A percentile compares a stretch with the other conserved stretches of the same genome.
Conservation (phyloP, 2,113 vertebrate species). For the Mungos mungo region DNA sequence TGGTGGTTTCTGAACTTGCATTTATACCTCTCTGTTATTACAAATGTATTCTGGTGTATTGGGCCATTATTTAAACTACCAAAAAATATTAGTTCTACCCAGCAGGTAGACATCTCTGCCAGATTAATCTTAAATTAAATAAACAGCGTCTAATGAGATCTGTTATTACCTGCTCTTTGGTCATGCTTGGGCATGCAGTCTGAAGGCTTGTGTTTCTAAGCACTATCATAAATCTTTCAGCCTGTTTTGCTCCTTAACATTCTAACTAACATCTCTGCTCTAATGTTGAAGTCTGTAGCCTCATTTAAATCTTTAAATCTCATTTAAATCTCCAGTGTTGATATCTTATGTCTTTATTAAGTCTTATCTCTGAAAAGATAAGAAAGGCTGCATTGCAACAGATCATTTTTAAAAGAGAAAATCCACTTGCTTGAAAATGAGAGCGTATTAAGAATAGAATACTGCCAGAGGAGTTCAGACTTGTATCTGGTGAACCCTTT, state of each 20-base stretch:
- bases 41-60: constrained; percentile 51
- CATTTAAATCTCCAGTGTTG: constrained; percentile 42
- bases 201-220: constrained; percentile 79
- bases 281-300: constrained; percentile 56
- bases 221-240: constrained; percentile 83
- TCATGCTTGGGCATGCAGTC: constrained; percentile 82
- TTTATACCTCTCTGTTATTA: not conserved
- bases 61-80: constrained; percentile 68
- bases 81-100: constrained; percentile 58
- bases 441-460: not conserved
- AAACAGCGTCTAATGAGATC: constrained; percentile 85
- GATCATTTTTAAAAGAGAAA: constrained; percentile 27
- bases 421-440: constrained; percentile 27
- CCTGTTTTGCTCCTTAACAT: constrained; percentile 81
- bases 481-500: not conserved
- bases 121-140: constrained; percentile 85
- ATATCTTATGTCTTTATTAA: constrained; percentile 62
- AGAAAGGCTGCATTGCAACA: not conserved
- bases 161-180: constrained; percentile 83
- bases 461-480: not conserved
- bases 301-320: constrained; percentile 43
- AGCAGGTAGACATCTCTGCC: constrained; percentile 80
- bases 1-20: not conserved
- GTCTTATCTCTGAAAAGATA: constrained; percentile 59
- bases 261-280: constrained; percentile 73